Percentiles rank a stretch among this genome's conserved stretches.
Conservation (phyloP, 1,140 invertebrate genomes). For the Trichoplusia ni region DNA sequence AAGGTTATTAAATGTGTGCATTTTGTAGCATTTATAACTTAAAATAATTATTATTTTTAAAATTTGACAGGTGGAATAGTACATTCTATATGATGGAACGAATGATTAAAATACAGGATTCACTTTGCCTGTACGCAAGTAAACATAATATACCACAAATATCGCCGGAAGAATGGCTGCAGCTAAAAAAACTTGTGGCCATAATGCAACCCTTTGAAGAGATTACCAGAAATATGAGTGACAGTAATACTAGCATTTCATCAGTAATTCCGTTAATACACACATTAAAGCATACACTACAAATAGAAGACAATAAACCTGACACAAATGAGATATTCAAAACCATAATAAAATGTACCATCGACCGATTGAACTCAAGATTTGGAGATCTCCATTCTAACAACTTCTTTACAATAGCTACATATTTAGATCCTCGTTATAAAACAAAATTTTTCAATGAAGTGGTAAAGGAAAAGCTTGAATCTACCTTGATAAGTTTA, state of each 20-base stretch:
- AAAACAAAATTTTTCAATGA: constrained; percentile 41
- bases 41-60: not conserved
- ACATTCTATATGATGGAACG: constrained; percentile 42
- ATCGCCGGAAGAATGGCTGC: constrained; percentile 25
- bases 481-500: constrained; percentile 42
- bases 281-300: constrained; percentile 31
- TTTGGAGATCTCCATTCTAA: constrained; percentile 42
- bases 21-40: not conserved
- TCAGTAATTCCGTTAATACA: constrained; percentile 38
- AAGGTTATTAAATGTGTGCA: too few species aligned
- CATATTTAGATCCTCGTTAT: constrained; percentile 50
- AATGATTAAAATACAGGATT: constrained; percentile 39
- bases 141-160: constrained; percentile 37
- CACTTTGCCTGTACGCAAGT: constrained; percentile 34
- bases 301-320: constrained; percentile 21
- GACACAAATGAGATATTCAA: constrained; percentile 1
- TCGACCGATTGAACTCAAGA: constrained; percentile 22
- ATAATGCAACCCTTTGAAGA: constrained; percentile 34
- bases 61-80: constrained; percentile 33
- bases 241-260: constrained; percentile 35
- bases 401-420: constrained; percentile 42
- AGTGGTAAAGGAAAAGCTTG: constrained; percentile 45
- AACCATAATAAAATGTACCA: not conserved
- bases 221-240: constrained; percentile 32
- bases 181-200: constrained; percentile 18